A percentile compares a stretch with the other conserved stretches of the same genome.
Evolutionary conservation across 2,888 invertebrate genomes (phyloP).

Genomic region (Pheosia gnoma): DNA sequence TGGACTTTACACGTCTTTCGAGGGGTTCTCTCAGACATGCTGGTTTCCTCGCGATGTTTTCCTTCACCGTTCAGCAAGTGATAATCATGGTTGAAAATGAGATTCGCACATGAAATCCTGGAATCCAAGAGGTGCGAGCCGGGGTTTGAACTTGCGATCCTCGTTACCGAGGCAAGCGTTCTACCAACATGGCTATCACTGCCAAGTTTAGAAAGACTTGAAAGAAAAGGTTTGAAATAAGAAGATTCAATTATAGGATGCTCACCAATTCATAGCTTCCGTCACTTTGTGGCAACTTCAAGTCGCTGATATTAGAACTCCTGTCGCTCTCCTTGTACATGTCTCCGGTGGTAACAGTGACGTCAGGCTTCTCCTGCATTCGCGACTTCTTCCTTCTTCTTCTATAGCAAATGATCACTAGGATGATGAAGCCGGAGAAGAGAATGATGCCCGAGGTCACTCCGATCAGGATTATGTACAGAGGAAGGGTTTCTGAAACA

Average conservation of each 20-base stretch:
- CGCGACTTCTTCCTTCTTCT: slow-evolving; percentile 82
- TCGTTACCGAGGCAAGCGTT: too few species aligned
- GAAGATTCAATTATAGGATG: slow-evolving; percentile 22
- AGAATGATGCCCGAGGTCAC: slow-evolving; percentile 93
- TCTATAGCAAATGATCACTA: slow-evolving; percentile 90
- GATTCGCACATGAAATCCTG: too few species aligned
- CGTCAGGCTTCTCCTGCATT: slow-evolving; percentile 85
- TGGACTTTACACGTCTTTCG: too few species aligned
- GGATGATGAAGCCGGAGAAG: slow-evolving; percentile 91
- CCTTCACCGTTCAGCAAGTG: too few species aligned
- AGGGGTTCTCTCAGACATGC: too few species aligned
- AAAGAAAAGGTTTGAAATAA: neutral
- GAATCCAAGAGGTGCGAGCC: too few species aligned
- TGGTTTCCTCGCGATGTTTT: too few species aligned
- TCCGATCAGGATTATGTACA: slow-evolving; percentile 92
- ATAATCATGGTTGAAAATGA: too few species aligned
- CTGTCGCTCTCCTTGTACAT: slow-evolving; percentile 91
- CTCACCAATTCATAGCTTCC: slow-evolving; percentile 90
- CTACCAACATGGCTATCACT: neutral
- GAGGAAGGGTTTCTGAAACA: slow-evolving; percentile 88
- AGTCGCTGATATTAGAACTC: slow-evolving; percentile 95
- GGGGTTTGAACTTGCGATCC: too few species aligned
- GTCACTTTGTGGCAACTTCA: slow-evolving; percentile 93
- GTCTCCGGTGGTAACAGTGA: slow-evolving; percentile 72
- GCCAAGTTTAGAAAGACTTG: neutral